Evolutionary conservation across 2,113 vertebrate species (phyloP).

Genomic region (Phylloscopus trochiloides): DNA sequence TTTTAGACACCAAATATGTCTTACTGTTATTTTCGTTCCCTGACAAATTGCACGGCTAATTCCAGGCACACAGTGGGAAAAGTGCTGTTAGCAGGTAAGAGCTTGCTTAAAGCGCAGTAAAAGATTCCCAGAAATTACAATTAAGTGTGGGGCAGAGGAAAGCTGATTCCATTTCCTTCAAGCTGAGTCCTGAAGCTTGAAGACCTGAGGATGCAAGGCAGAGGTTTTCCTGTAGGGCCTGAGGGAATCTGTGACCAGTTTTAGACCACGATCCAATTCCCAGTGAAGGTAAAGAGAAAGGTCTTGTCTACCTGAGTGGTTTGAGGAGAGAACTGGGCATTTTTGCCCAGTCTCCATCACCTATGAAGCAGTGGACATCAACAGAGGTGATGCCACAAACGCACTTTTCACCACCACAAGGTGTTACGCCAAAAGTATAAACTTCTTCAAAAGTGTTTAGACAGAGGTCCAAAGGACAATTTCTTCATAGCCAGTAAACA

Average conservation of each 20-base stretch:
- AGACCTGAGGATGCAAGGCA: background rate
- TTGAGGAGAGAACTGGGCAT: background rate
- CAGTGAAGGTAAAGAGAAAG: background rate
- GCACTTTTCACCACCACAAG: fast-evolving
- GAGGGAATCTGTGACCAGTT: background rate
- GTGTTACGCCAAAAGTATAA: background rate
- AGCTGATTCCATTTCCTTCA: background rate
- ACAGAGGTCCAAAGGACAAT: background rate
- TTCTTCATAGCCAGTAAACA: background rate
- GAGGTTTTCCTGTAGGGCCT: background rate
- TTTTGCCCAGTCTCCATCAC: background rate
- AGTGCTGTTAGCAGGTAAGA: background rate
- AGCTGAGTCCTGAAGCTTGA: background rate
- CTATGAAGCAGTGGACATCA: background rate
- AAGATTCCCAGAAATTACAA: background rate
- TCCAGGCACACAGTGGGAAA: background rate
- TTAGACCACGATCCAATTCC: background rate
- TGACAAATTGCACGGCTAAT: background rate
- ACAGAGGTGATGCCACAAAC: background rate
- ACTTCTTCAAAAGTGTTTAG: background rate
- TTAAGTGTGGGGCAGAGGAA: background rate
- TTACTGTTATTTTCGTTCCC: background rate
- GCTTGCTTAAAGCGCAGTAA: background rate
- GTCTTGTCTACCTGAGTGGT: background rate
- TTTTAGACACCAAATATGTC: background rate